Evolutionary conservation across 2,113 vertebrate genomes (phyloP), one percentile per base, ranked within the genome.

Genomic region (Fulmarus glacialis): DNA sequence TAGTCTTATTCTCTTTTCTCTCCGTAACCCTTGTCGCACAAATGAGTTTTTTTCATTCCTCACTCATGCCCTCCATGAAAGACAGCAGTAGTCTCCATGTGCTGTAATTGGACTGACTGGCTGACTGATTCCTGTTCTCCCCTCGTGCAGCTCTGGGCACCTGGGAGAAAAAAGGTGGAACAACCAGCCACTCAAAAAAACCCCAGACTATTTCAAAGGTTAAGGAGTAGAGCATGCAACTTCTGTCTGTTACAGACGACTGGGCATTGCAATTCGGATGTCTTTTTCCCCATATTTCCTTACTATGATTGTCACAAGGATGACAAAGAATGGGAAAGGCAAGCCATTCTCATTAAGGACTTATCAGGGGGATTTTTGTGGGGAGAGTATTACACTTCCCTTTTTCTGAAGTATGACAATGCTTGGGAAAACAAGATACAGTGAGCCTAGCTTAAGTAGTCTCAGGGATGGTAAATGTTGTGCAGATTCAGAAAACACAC

Each of bases 61-160:
- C n/a, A 53, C 58, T 96, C 82, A 67, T 89, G 78, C 72, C 58
- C 79, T 91, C 91, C 4, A 4, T 94, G 94, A 97, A 97, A 97
- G 97, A 96, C 92, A 93, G 92, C 71, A 78, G 56, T 93, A 94
- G 67, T 74, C 79, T 94, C 86, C 11, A 4, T 90, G 81, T 75
- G 80, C 93, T 66, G 83, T 97, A 98, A 98, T 96, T 97, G 96
- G 94, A 96, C 72, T 97, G 96, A 95, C 87, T 96, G 97, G 90
- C 88, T 97, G 96, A 95, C 86, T 97, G 97, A 92, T 93, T 95
- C 88, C 79, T 82, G 60, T 95, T 95, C 88, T 96, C 27, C 77
- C 91, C 80, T 94, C 8, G 6, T 95, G 86, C 63, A 95, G 88
- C 88, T 83, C 63, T 94, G 71, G 90, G 85, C 96, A 98, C 95